phyloP scores from a whole-genome alignment of 2,113 vertebrate genomes.

The Sciurus niger region DNA sequence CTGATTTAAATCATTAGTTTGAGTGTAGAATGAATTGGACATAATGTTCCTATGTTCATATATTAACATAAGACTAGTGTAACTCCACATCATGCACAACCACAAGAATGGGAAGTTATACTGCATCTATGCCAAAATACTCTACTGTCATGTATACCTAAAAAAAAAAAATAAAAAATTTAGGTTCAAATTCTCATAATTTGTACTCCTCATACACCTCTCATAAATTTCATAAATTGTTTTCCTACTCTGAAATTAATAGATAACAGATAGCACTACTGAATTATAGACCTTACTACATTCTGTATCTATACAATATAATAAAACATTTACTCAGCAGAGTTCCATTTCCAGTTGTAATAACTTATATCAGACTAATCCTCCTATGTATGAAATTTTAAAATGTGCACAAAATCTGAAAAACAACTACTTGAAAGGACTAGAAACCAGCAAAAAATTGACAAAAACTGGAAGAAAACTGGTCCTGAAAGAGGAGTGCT shows the following conservation, averaged over 20 bases:
- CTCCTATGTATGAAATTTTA: not conserved
- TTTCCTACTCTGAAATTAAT: not conserved
- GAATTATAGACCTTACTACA: slow-evolving; percentile 1
- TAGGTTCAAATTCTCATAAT: not conserved
- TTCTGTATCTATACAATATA: not conserved
- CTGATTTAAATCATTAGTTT: slow-evolving; percentile 29
- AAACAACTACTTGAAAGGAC: not conserved
- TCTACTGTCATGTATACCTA: no score
- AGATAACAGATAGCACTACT: not conserved
- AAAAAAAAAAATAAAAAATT: no score
- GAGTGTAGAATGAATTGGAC: no score
- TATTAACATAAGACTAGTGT: no score
- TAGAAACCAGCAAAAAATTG: slow-evolving; percentile 20
- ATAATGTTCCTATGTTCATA: no score
- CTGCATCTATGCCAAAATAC: no score
- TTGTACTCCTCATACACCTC: not conserved
- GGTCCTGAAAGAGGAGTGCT: not conserved
- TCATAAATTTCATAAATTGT: slow-evolving; percentile 1
- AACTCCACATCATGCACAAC: no score
- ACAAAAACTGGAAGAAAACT: not conserved
- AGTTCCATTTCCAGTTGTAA: not conserved
- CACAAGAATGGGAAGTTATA: no score
- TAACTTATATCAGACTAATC: not conserved
- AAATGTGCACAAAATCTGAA: not conserved
- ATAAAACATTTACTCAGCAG: not conserved